Conservation (phyloP, 2,113 vertebrate species). For the Hydropotes inermis region DNA sequence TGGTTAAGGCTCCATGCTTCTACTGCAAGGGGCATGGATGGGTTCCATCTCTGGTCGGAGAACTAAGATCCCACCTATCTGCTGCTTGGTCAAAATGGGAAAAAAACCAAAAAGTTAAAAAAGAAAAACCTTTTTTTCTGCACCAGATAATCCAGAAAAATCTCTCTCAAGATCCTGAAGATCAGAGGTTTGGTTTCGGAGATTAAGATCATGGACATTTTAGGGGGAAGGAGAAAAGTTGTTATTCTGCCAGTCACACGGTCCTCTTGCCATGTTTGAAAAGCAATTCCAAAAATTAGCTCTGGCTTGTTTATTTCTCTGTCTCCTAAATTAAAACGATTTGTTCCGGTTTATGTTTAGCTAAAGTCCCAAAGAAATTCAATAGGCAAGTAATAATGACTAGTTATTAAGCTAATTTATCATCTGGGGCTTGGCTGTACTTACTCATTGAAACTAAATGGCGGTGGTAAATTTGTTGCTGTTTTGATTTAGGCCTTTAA, state of each 20-base stretch:
- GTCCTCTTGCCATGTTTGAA: neutral
- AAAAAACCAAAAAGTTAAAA: neutral
- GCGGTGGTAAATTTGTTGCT: neutral
- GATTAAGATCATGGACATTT: neutral
- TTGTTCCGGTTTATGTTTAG: neutral
- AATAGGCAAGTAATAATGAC: neutral
- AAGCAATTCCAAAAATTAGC: neutral
- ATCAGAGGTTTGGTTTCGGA: neutral
- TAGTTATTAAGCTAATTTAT: neutral
- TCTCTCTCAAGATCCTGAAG: neutral
- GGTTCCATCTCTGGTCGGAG: neutral
- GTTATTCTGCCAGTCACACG: too few species aligned
- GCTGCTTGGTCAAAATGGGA: neutral
- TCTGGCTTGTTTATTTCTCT: neutral
- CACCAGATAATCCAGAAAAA: neutral
- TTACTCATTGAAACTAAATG: neutral
- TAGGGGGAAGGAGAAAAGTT: rapidly evolving
- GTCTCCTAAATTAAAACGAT: neutral
- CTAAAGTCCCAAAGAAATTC: neutral
- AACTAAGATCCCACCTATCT: neutral
- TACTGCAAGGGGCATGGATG: rapidly evolving
- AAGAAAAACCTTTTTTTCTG: neutral
- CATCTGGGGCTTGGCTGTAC: neutral
- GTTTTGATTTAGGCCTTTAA: neutral
- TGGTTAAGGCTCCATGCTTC: neutral